Percentiles rank a stretch among this genome's conserved stretches.
phyloP scores from a whole-genome alignment of 2,113 vertebrate species.

The Parotia lawesii region DNA sequence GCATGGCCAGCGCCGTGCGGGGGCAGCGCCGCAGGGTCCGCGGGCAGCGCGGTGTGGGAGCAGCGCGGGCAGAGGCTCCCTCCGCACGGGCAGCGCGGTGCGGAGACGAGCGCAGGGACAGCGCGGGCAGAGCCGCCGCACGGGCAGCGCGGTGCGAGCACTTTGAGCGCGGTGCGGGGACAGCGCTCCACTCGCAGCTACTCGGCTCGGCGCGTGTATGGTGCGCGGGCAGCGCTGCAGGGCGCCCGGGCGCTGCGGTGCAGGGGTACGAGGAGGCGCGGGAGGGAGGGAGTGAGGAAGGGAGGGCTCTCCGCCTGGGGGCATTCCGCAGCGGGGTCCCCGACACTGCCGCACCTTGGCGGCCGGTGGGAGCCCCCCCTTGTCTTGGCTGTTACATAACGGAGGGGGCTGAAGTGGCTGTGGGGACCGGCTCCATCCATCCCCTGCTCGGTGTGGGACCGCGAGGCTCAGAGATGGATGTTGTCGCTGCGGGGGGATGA shows the following conservation, averaged over 20 bases:
- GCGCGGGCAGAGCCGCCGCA: neutral
- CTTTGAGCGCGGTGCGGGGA: neutral
- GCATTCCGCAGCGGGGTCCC: neutral
- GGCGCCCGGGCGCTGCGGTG: neutral
- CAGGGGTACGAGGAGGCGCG: neutral
- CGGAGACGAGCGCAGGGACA: neutral
- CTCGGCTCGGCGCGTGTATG: neutral
- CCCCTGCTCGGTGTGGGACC: neutral
- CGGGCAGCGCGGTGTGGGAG: neutral
- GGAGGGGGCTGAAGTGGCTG: neutral
- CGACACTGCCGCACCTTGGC: neutral
- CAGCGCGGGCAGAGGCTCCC: neutral
- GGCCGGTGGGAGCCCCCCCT: neutral
- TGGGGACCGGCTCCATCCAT: neutral
- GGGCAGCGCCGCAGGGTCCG: neutral
- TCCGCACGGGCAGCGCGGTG: neutral
- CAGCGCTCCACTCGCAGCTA: neutral
- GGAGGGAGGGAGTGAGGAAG: neutral
- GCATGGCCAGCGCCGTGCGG: neutral
- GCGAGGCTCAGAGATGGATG: neutral
- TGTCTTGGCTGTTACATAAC: constrained; percentile 17
- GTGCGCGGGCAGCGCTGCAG: neutral
- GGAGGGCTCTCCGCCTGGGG: neutral
- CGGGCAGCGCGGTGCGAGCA: neutral
- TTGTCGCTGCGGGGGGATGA: neutral